Conservation (phyloP, 2,797 vertebrate species). For the Remorina albescens region DNA sequence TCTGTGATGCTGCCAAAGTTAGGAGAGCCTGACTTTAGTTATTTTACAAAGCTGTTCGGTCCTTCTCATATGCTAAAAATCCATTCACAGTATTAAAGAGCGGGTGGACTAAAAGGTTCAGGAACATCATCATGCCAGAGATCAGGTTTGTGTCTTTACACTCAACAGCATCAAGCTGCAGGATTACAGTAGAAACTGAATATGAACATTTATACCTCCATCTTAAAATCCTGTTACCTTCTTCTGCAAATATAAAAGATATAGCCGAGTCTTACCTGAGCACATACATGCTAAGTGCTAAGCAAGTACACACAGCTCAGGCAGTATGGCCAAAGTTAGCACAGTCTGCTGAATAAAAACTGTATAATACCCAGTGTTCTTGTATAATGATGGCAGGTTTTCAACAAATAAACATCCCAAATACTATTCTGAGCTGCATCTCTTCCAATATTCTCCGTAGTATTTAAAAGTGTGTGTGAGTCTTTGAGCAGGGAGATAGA, state of each 20-base stretch:
- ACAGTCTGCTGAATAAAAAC: slow-evolving; percentile 26
- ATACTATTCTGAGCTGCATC: slow-evolving; percentile 30
- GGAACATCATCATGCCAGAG: slow-evolving; percentile 25
- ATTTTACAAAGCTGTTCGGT: neutral
- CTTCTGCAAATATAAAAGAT: neutral
- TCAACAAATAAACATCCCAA: slow-evolving; percentile 36
- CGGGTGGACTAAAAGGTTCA: slow-evolving; percentile 2
- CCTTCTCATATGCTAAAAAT: neutral
- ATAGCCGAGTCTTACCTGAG: slow-evolving; percentile 2
- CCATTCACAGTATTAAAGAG: slow-evolving; percentile 7
- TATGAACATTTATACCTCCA: neutral
- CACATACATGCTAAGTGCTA: neutral
- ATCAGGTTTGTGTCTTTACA: slow-evolving; percentile 6
- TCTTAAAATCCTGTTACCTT: neutral
- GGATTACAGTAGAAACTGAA: neutral
- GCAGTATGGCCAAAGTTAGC: slow-evolving; percentile 9
- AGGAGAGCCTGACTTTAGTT: neutral
- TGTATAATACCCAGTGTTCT: neutral
- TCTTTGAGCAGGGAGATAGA: slow-evolving; percentile 30
- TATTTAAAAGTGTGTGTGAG: slow-evolving; percentile 29
- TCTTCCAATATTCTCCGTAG: slow-evolving; percentile 16
- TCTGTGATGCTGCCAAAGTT: slow-evolving; percentile 35
- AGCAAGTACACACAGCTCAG: neutral
- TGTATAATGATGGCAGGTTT: slow-evolving; percentile 22
- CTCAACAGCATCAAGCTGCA: neutral